Evolutionary conservation across 1,140 invertebrate species (phyloP), one percentile per base, ranked within the genome.

Genomic region (Drosophila hydei): DNA sequence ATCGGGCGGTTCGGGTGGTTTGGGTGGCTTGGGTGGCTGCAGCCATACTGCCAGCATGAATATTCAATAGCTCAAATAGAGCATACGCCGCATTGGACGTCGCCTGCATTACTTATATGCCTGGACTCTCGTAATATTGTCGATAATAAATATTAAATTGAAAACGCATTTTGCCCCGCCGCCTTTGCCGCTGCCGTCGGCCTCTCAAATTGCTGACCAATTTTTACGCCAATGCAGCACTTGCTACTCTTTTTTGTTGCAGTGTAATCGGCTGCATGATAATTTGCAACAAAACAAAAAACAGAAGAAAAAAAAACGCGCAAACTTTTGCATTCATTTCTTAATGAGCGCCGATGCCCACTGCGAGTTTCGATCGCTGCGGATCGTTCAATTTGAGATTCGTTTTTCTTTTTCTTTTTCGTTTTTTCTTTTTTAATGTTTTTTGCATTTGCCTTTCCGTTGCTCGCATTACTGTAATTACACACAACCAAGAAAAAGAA

Each of bases 81-180:
- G 83, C 45, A 87, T 88, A 88, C 83, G 72, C 83, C 71, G 69
- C 78, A 73, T 87, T 77, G 62, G 60, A 72, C 55, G 23, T 36
- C n/a, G 52, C 60, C 64, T 45, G 50, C 75, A 60, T 68, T 69
- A 63, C 54, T 71, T 71, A 56, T 54, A 71, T 63, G 45, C 40
- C 52, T 33, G 8, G 50, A 48, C 48, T 63, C 61, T 47, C 56
- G 72, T 68, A 59, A 74, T 71, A 85, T 79, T 77, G 77, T 87
- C 76, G 77, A 87, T 87, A 87, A 87, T 87, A 87, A 87, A 87
- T 87, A 87, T 87, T 78, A 72, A 87, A 87, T 80, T 80, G 64
- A 78, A 77, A 80, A 77, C 38, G 8, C 36, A 27, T 72, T 51
- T 12, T 12, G 8, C 9, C 42, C 42, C 40, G 1, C 42, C 42